Evolutionary conservation across 2,888 invertebrate genomes (phyloP).

Genomic region (Leptopilina drosophilae): DNA sequence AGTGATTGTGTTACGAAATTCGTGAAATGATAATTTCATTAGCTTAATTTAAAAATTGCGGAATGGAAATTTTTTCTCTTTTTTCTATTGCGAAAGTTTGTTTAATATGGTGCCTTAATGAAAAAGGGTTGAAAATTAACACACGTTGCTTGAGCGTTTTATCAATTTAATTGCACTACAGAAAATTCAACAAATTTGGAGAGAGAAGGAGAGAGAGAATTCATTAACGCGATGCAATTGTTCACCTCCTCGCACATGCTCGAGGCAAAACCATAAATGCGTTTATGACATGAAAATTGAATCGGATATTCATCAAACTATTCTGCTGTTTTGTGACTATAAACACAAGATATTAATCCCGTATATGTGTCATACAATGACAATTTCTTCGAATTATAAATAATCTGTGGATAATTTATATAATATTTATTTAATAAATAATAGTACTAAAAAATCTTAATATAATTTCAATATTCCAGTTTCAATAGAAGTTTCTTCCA

Average conservation of each 20-base stretch:
- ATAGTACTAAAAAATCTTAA: too few species aligned
- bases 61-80: background rate
- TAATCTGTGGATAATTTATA: background rate
- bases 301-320: constrained; percentile 6
- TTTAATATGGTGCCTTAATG: background rate
- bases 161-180: background rate
- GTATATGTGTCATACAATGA: background rate
- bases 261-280: background rate
- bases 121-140: constrained; percentile 8
- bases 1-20: background rate
- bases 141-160: background rate
- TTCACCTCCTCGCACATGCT: background rate
- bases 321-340: background rate
- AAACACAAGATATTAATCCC: background rate
- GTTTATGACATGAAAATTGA: constrained; percentile 7
- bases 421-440: too few species aligned
- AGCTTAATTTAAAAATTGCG: background rate
- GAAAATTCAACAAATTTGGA: background rate
- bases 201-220: background rate
- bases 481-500: too few species aligned
- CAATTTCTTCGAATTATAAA: background rate
- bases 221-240: background rate
- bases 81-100: background rate
- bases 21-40: constrained; percentile 3
- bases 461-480: too few species aligned